Evolutionary conservation across 2,113 vertebrate species (phyloP), one percentile per base, ranked within the genome.

Genomic region (Perccottus glenii): DNA sequence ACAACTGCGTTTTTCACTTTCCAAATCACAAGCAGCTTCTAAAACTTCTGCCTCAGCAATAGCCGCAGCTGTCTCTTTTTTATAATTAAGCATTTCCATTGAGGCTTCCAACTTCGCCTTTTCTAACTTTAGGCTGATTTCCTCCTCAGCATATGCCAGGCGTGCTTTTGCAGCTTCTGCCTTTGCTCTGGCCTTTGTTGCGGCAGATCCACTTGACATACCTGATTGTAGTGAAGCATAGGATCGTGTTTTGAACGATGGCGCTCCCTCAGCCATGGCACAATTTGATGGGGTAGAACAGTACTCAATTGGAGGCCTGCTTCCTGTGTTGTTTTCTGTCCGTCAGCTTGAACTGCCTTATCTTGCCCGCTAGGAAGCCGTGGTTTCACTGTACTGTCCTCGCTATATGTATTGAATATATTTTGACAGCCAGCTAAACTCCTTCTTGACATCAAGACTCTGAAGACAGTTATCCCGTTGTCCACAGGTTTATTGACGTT

Each of bases 81-180:
- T 12, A 11, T 4, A 42, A 0, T 50, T 16, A 0, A 70, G 56
- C 15, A 60, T 50, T 43, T 66, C 50, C 10, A 80, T 69, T 0
- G 70, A 60, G 16, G 52, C 63, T 38, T 80, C 67, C 1, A 80
- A 4, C 2, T 60, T 58, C 33, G 53, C 66, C 9, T 68, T 68
- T 57, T 51, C 38, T 3, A 75, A 7, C 27, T 58, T 64, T 5
- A 68, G 12, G 2, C 6, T 57, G 0, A 71, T 43, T 57, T 71
- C 68, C 15, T 53, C 19, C 46, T 72, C 32, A 2, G 58, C 77
- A n/a, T n/a, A n/a, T n/a, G n/a, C n/a, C n/a, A n/a, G n/a, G n/a
- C n/a, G n/a, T n/a, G n/a, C n/a, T n/a, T n/a, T n/a, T n/a, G n/a
- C n/a, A n/a, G n/a, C n/a, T n/a, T n/a, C n/a, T n/a, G n/a, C n/a